Base-by-base conservation (phyloP, 1,140 invertebrate species). In the Drosophila lacteicornis region DNA sequence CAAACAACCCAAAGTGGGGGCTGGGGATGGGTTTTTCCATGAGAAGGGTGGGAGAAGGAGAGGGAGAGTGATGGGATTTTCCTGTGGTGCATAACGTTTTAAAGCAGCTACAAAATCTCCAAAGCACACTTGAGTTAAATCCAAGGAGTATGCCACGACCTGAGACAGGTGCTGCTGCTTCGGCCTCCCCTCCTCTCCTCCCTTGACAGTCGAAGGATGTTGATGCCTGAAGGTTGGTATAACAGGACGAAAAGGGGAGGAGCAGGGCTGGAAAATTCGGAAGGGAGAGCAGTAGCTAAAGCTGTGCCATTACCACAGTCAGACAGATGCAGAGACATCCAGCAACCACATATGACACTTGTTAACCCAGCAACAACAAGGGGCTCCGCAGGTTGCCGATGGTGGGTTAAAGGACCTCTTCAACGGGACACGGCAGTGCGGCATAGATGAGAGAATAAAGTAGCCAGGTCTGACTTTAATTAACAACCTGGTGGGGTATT, bases 111-210 rank as follows among this genome's bases (percentile, higher is more conserved):
- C 77, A 88, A 87, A 87, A 88, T 87, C 84, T 88, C 84, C 61
- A 88, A 88, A 90, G 84, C 80, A 90, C 85, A 88, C 84, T 88
- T 88, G 84, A 88, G 77, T 88, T 88, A 90, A 88, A 88, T 88
- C 85, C 82, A 76, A 56, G 57, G 76, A 76, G 80, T 77, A 71
- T 67, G 75, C 62, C 47, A 67, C 58, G 58, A 82, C 61, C 59
- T 65, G 46, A 70, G 57, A 70, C 76, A 80, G 74, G 49, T 61
- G 70, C 43, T 30, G 30, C 50, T 15, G 9, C 53, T 15, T 2
- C 3, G 3, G 3, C 50, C n/a, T 0, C 27, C 17, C 4, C 27
- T 6, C n/a, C n/a, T 36, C 1, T 13, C n/a, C 50, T 36, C 11
- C 33, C 25, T 40, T 13, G 53, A 11, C 40, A 43, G 53, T 55